Conservation (phyloP, 2,113 vertebrate genomes). For the Triplophysa siluroides region DNA sequence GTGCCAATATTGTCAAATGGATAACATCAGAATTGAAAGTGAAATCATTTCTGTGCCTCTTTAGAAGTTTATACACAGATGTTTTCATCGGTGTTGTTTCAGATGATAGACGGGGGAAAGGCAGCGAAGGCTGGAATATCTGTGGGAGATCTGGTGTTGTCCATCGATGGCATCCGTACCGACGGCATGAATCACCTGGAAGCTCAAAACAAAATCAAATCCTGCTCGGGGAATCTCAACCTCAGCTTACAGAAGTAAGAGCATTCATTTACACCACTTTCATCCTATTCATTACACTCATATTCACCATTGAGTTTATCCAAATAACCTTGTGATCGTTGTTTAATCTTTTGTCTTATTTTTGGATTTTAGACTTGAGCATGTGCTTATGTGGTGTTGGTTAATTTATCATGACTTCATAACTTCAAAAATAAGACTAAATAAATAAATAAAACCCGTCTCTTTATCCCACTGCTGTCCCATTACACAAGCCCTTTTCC, state of each 20-base stretch:
- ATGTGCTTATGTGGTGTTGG: no score
- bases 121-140: constrained; percentile 83
- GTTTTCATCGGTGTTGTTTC: constrained; percentile 51
- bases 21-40: not conserved
- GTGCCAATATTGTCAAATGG: not conserved
- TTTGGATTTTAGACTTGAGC: no score
- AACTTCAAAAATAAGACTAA: no score
- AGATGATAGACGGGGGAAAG: constrained; percentile 91
- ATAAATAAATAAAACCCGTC: no score
- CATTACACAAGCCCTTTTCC: not conserved
- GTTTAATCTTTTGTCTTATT: no score
- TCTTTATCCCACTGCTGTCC: not conserved
- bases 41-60: not conserved
- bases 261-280: constrained; percentile 1
- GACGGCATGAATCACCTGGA: constrained; percentile 96
- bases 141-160: constrained; percentile 90
- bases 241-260: constrained; percentile 91
- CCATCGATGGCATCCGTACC: constrained; percentile 88
- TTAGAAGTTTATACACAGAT: not conserved
- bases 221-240: constrained; percentile 84
- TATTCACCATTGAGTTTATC: no score
- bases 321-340: no score
- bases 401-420: no score
- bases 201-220: constrained; percentile 99
- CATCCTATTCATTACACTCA: not conserved